A percentile compares a stretch with the other conserved stretches of the same genome.
Conservation (phyloP, 92 coral and sea anemone species). For the Plumapathes pennacea region DNA sequence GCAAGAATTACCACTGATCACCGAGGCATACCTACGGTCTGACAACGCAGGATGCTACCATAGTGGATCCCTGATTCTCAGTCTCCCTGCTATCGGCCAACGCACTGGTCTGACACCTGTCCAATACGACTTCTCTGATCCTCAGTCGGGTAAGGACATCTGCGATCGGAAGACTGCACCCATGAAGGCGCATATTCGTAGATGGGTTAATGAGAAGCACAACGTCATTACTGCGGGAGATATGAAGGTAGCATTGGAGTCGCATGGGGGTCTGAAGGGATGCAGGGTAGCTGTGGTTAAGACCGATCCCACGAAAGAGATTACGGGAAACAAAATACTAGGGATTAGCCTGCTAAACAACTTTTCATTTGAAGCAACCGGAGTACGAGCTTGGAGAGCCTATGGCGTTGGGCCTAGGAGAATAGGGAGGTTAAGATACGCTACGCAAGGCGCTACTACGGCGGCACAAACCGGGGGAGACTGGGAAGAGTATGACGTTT, state of each 20-base stretch:
- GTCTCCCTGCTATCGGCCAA: slow-evolving; percentile 8
- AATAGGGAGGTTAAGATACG: no score
- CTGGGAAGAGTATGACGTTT: no score
- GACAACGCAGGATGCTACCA: slow-evolving; percentile 67
- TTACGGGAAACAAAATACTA: slow-evolving; percentile 3
- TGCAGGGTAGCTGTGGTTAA: slow-evolving; percentile 25
- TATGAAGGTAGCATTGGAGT: slow-evolving; percentile 30
- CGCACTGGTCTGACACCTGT: slow-evolving; percentile 8
- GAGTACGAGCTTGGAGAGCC: slow-evolving; percentile 17
- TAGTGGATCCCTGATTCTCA: slow-evolving; percentile 23
- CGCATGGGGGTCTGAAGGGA: slow-evolving; percentile 23
- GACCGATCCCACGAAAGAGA: background rate
- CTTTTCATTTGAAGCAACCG: slow-evolving; percentile 5
- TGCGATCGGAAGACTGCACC: slow-evolving; percentile 55
- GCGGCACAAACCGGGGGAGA: no score
- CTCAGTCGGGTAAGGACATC: slow-evolving; percentile 46
- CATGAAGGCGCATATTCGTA: slow-evolving; percentile 26
- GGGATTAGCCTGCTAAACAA: slow-evolving; percentile 37
- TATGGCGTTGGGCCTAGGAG: slow-evolving; percentile 14
- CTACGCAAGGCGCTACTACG: no score
- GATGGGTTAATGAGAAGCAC: slow-evolving; percentile 39
- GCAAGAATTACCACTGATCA: slow-evolving; percentile 26
- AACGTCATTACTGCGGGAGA: slow-evolving; percentile 23
- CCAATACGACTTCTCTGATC: slow-evolving; percentile 44
- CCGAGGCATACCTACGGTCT: slow-evolving; percentile 31